A percentile compares a stretch with the other conserved stretches of the same genome.
Evolutionary conservation across 1,140 invertebrate genomes (phyloP).

Genomic region (Leptinotarsa undecemlineata): DNA sequence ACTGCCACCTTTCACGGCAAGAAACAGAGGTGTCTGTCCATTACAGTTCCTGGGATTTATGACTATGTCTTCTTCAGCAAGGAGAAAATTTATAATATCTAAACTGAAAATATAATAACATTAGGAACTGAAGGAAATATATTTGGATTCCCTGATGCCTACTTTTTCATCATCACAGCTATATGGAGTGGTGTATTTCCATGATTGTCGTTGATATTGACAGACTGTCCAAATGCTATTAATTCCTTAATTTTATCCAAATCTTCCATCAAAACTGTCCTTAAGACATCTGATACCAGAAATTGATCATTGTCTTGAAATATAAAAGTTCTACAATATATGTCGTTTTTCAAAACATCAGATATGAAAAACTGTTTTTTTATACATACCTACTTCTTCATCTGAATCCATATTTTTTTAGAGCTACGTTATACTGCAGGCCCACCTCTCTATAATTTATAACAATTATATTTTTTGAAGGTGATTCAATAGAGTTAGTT

Average conservation of each 20-base stretch:
- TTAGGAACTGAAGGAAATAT: not conserved
- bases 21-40: constrained; percentile 32
- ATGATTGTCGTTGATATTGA: constrained; percentile 35
- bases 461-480: no score
- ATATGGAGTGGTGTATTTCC: constrained; percentile 34
- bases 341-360: no score
- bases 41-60: constrained; percentile 31
- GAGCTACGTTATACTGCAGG: no score
- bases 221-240: constrained; percentile 21
- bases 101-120: constrained; percentile 22
- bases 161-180: constrained; percentile 31
- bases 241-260: constrained; percentile 27
- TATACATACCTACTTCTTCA: not conserved
- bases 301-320: constrained; percentile 30
- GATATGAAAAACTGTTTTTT: no score
- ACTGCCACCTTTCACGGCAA: constrained; percentile 22
- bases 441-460: no score
- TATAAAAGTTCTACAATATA: not conserved
- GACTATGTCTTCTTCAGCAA: constrained; percentile 23
- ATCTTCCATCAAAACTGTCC: constrained; percentile 27
- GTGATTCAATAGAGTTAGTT: no score
- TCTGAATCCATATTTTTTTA: not conserved
- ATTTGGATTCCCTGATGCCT: constrained; percentile 9
- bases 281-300: constrained; percentile 27
- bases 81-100: constrained; percentile 29